Evolutionary conservation across 2,113 vertebrate genomes (phyloP).

Genomic region (Phalacrocorax carbo): DNA sequence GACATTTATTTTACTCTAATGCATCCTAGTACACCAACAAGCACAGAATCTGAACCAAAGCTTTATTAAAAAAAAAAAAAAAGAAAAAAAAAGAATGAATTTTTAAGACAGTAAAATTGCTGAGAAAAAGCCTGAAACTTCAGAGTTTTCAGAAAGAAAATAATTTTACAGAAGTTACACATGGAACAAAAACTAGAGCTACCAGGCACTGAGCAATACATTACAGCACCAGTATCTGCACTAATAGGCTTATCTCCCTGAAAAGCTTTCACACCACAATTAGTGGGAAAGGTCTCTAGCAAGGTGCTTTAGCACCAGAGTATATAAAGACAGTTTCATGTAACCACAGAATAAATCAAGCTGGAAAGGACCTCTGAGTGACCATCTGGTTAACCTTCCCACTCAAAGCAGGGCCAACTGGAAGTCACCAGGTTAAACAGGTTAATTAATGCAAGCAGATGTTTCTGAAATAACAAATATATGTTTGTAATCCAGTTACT

Average conservation of each 20-base stretch:
- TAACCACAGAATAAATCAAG: background rate
- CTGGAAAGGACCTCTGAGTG: background rate
- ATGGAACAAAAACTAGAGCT: background rate
- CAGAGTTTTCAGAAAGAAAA: background rate
- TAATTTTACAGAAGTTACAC: background rate
- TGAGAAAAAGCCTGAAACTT: background rate
- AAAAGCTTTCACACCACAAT: background rate
- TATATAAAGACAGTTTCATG: background rate
- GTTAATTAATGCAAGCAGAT: background rate
- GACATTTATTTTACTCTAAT: background rate
- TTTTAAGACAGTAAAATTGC: background rate
- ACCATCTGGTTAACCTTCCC: background rate
- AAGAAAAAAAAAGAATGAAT: background rate
- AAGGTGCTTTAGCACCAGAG: background rate
- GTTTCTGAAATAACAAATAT: background rate
- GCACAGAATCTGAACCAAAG: background rate
- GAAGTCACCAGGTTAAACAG: background rate
- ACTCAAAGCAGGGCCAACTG: background rate
- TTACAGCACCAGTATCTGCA: background rate
- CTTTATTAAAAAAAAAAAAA: background rate
- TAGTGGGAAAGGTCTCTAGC: background rate
- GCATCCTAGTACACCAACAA: background rate
- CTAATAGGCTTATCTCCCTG: background rate
- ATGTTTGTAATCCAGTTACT: background rate
- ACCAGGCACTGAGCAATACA: background rate